Percentiles rank a stretch among this genome's conserved stretches.
These are phyloP conservation scores for Charadrius vociferus DNA, from an alignment of 2,113 vertebrate species.

Conservation along the genomic window DNA sequence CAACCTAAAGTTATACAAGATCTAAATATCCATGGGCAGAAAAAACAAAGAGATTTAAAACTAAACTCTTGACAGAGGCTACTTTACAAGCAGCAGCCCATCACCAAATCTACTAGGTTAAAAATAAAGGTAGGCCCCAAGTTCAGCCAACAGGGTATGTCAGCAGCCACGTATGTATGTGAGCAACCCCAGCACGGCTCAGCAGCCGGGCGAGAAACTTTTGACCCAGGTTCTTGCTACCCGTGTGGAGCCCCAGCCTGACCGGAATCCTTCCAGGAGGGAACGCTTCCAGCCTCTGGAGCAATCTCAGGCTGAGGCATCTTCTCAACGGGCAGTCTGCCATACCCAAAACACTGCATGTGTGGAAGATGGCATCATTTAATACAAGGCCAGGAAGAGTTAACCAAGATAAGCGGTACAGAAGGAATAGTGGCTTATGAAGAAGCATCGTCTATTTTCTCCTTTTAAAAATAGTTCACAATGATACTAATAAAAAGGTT, in stretches of 20 bases:
- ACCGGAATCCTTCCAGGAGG: not conserved
- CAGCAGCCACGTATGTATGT: not conserved
- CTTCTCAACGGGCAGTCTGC: not conserved
- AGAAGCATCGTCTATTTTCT: not conserved
- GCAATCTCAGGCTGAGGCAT: not conserved
- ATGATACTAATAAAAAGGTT: not conserved
- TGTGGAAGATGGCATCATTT: not conserved
- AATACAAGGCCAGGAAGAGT: not conserved
- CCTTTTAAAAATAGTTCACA: not conserved
- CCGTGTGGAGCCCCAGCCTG: not conserved
- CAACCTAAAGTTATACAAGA: not conserved
- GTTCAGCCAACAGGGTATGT: not conserved
- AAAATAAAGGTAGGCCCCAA: not conserved
- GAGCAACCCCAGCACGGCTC: not conserved
- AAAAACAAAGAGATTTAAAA: not conserved
- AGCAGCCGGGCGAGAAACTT: fast-evolving
- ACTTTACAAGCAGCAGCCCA: not conserved
- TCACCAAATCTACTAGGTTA: not conserved
- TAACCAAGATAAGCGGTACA: not conserved
- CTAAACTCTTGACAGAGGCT: not conserved
- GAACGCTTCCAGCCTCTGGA: not conserved
- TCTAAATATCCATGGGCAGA: not conserved
- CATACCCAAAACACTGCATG: not conserved
- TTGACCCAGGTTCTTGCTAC: not conserved
- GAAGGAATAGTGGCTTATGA: not conserved